Percentiles rank a stretch among this genome's conserved stretches.
Evolutionary conservation across 2,113 vertebrate species (phyloP).

Genomic region (Chamaetylas fuelleborni): DNA sequence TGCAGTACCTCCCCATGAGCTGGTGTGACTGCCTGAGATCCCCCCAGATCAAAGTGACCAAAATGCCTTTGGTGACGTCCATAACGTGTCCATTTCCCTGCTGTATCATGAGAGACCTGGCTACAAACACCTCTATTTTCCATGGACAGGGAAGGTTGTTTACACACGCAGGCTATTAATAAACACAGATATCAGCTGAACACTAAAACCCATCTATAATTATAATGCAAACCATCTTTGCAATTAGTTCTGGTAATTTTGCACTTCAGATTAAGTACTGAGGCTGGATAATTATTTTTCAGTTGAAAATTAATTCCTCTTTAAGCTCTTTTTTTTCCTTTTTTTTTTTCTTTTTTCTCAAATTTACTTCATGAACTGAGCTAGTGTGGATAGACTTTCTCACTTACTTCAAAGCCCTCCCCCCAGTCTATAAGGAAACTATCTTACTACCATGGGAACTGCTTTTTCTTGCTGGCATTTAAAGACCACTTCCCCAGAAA

Average conservation of each 20-base stretch:
- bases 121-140: slow-evolving; percentile 56
- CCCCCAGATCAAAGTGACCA: background rate
- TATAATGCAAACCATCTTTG: slow-evolving; percentile 19
- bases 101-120: slow-evolving; percentile 39
- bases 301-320: background rate
- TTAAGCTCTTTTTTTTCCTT: background rate
- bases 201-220: slow-evolving; percentile 60
- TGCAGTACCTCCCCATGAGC: background rate
- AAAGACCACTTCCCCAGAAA: background rate
- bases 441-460: background rate
- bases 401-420: background rate
- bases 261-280: background rate
- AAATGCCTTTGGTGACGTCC: slow-evolving; percentile 14
- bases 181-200: slow-evolving; percentile 54
- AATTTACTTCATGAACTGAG: background rate
- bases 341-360: no score
- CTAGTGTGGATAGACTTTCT: background rate
- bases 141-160: slow-evolving; percentile 42
- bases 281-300: slow-evolving; percentile 6
- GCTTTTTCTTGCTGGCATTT: background rate
- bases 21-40: background rate
- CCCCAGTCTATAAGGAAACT: background rate
- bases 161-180: slow-evolving; percentile 56
- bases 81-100: background rate
- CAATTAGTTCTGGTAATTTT: slow-evolving; percentile 25